Evolutionary conservation across 1,140 invertebrate species (phyloP), one percentile per base, ranked within the genome.

Genomic region (Aphelenchoides besseyi): DNA sequence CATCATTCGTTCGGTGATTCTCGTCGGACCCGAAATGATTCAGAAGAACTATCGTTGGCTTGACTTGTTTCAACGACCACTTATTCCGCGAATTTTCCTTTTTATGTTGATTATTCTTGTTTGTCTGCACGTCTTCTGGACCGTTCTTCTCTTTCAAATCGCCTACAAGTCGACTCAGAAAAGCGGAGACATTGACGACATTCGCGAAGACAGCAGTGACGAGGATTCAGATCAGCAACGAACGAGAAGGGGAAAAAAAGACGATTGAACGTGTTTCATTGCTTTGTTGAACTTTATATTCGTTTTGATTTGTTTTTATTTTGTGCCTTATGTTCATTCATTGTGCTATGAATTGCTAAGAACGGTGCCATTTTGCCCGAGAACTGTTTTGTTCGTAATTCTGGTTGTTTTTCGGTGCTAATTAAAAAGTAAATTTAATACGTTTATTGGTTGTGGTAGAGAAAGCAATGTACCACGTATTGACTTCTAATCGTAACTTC

Each of bases 81-180:
- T 84, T 32, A 69, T 84, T 32, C 80, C 81, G 5, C 74, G 81
- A 3, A 41, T 84, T 18, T 71, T 83, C 29, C 30, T 78, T 33
- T 26, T 72, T 2, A 78, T 83, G 68, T 63, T 83, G 12, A 74
- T 59, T 5, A 33, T 74, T 52, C 73, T 83, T 26, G 62, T 83
- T 3, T 8, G 82, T 29, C 74, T 83, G 8, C 81, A 83, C 54
- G 23, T 83, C 41, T 83, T 83, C 69, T 83, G 81, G 81, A 85
- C 81, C 3, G 74, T 71, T 64, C 54, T 83, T 61, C 48, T 83
- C n/a, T 48, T 83, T 35, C 84, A 83, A 70, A 83, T 82, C 52
- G 78, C 78, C n/a, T 57, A 73, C 48, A 72, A 82, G 59, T 73
- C 79, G 1, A 30, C 73, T 1, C 69, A 69, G 33, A 70, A 75